Conservation (phyloP, 2,888 invertebrate species). For the Tachina fera region DNA sequence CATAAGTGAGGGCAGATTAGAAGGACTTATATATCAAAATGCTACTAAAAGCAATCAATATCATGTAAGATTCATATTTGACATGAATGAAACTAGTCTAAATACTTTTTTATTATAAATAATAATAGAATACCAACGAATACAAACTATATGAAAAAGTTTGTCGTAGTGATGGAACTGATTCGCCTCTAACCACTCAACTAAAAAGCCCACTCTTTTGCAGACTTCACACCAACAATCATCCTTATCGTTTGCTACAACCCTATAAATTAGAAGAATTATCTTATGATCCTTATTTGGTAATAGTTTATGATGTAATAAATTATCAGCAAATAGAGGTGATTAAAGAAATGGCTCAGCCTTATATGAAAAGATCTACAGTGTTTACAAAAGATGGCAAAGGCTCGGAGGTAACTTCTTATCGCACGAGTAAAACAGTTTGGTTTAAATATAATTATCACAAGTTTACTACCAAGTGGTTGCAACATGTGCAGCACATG, state of each 20-base stretch:
- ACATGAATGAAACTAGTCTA: neutral
- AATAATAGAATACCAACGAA: constrained; percentile 73
- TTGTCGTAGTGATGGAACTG: constrained; percentile 77
- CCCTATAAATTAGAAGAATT: constrained; percentile 84
- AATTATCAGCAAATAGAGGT: constrained; percentile 84
- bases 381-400: constrained; percentile 95
- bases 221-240: constrained; percentile 68
- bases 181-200: constrained; percentile 43
- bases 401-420: constrained; percentile 88
- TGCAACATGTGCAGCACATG: constrained; percentile 87
- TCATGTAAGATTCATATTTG: constrained; percentile 67
- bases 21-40: constrained; percentile 74
- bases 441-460: constrained; percentile 81
- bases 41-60: constrained; percentile 70
- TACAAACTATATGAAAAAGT: constrained; percentile 83
- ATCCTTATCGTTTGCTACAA: constrained; percentile 72
- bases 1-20: constrained; percentile 84
- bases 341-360: constrained; percentile 84
- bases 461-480: constrained; percentile 78
- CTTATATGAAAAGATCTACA: constrained; percentile 83
- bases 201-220: constrained; percentile 75
- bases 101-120: neutral
- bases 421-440: constrained; percentile 88
- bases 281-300: constrained; percentile 84
- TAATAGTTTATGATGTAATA: constrained; percentile 85